Conservation (phyloP, 1,140 invertebrate species). For the Aethina tumida region DNA sequence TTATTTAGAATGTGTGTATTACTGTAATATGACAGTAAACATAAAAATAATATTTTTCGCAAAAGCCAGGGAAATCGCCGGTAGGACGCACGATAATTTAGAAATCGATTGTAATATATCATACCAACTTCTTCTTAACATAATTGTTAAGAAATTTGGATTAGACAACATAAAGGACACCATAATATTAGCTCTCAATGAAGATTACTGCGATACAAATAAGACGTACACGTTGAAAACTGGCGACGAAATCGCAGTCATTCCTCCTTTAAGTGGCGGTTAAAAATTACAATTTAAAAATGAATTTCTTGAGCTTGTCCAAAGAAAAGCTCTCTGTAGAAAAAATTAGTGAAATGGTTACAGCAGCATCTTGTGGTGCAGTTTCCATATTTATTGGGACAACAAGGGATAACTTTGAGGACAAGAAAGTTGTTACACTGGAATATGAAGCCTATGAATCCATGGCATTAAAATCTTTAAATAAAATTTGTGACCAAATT, state of each 20-base stretch:
- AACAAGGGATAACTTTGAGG: conserved; percentile 82
- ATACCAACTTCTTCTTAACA: conserved; percentile 44
- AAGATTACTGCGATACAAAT: conserved; percentile 55
- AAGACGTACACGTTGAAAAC: conserved; percentile 44
- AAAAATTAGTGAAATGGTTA: conserved; percentile 54
- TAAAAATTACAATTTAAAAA: conserved; percentile 35
- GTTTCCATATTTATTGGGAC: conserved; percentile 85
- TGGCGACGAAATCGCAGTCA: conserved; percentile 71
- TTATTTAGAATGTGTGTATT: no score
- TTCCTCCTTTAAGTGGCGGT: conserved; percentile 82
- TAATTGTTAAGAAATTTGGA: conserved; percentile 50
- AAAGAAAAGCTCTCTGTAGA: conserved; percentile 58
- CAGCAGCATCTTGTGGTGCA: conserved; percentile 71
- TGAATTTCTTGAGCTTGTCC: conserved; percentile 60
- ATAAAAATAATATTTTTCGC: conserved; percentile 79
- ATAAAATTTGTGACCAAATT: conserved; percentile 63
- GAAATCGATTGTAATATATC: conserved; percentile 40
- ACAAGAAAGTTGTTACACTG: conserved; percentile 68
- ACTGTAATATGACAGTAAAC: conserved; percentile 26
- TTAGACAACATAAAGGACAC: conserved; percentile 57
- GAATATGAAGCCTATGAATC: conserved; percentile 90
- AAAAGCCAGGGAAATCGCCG: conserved; percentile 70
- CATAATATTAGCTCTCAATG: conserved; percentile 71
- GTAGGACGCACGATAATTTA: conserved; percentile 44
- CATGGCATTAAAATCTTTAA: conserved; percentile 83